Conservation (phyloP, 2,888 invertebrate genomes). For the Agriopis marginaria region DNA sequence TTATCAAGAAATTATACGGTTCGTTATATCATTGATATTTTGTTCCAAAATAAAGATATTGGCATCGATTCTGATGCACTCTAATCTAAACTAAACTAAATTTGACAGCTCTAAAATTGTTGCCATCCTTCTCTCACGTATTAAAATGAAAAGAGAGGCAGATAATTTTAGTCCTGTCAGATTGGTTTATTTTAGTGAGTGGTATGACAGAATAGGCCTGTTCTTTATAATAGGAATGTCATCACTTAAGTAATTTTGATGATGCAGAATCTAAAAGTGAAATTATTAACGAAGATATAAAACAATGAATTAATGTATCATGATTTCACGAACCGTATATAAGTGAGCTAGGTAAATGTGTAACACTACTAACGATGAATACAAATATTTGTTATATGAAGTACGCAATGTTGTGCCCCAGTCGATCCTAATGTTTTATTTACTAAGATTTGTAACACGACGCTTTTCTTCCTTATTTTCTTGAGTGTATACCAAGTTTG, state of each 20-base stretch:
- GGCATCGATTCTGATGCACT: no score
- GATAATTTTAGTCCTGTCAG: no score
- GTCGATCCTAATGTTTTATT: slow-evolving; percentile 87
- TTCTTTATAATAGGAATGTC: background rate
- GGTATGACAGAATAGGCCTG: no score
- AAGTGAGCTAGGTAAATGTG: slow-evolving; percentile 26
- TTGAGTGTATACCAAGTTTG: slow-evolving; percentile 53
- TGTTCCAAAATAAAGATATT: background rate
- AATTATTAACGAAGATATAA: background rate
- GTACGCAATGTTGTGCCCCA: slow-evolving; percentile 94
- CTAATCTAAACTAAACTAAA: no score
- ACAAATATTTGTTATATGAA: slow-evolving; percentile 65
- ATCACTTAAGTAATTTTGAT: background rate
- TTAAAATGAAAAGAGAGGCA: no score
- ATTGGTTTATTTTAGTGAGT: no score
- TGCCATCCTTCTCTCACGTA: no score
- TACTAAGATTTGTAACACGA: slow-evolving; percentile 74
- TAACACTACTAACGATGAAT: slow-evolving; percentile 42
- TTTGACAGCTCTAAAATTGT: no score
- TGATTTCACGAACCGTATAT: slow-evolving; percentile 44
- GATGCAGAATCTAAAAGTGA: background rate
- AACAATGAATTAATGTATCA: background rate
- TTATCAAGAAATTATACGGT: slow-evolving; percentile 29
- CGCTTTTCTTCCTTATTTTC: slow-evolving; percentile 73
- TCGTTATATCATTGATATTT: slow-evolving; percentile 32